Conservation (phyloP, 2,888 invertebrate species). For the Chaetogeoica ovagalla region DNA sequence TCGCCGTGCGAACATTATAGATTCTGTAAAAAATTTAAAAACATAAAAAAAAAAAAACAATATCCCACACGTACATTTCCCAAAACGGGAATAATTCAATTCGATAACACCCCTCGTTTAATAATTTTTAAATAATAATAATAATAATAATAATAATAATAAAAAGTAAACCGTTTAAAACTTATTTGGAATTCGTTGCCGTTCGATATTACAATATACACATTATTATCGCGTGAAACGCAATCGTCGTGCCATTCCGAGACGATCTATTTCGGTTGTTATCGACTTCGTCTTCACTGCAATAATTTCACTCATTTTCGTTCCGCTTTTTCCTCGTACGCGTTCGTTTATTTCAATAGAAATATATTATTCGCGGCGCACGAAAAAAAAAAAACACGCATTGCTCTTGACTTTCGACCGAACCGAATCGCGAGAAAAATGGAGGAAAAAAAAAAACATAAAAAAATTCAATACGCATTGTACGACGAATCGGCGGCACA, state of each 20-base stretch:
- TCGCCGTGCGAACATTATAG: too few species aligned
- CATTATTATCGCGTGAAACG: not conserved
- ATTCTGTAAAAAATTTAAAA: too few species aligned
- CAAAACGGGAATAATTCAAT: not conserved
- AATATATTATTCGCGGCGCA: not conserved
- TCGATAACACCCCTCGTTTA: not conserved
- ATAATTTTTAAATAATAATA: not conserved
- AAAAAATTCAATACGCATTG: too few species aligned
- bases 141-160: too few species aligned
- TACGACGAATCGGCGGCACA: not conserved
- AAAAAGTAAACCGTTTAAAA: not conserved
- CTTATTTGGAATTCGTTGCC: not conserved
- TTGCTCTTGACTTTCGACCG: constrained; percentile 26
- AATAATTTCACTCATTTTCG: not conserved
- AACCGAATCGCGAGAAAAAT: constrained; percentile 4
- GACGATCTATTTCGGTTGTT: constrained; percentile 4
- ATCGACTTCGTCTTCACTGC: not conserved
- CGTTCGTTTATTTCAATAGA: constrained; percentile 15
- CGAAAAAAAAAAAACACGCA: not conserved
- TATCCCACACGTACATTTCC: too few species aligned
- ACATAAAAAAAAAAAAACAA: too few species aligned
- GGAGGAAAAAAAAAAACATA: too few species aligned
- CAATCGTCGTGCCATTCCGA: not conserved
- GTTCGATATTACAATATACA: not conserved
- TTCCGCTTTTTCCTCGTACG: too few species aligned